Percentiles rank a stretch among this genome's conserved stretches.
These are phyloP conservation scores for Paramuricea clavata DNA, from an alignment of 92 coral and sea anemone species.

Conservation along the genomic window DNA sequence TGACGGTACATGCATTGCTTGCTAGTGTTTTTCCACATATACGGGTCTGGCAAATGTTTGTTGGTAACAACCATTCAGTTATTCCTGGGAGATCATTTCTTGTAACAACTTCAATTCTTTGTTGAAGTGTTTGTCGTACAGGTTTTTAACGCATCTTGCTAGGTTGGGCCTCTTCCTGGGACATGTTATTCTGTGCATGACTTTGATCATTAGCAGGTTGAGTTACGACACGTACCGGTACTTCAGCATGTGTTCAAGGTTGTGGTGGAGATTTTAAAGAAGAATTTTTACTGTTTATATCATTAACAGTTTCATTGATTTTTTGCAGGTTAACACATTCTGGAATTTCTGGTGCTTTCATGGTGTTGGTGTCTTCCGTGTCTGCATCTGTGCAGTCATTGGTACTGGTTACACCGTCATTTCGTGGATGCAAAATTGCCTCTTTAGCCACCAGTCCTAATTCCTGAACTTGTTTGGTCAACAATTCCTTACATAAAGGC, in stretches of 20 bases:
- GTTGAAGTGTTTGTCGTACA: neutral
- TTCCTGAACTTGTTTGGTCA: constrained; percentile 35
- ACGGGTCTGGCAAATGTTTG: too few species aligned
- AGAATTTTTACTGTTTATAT: too few species aligned
- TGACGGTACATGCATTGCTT: neutral
- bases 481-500: constrained; percentile 49
- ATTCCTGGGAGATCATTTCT: too few species aligned
- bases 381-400: neutral
- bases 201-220: too few species aligned
- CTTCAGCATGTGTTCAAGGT: too few species aligned
- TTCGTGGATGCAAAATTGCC: constrained; percentile 39
- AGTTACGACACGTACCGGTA: too few species aligned
- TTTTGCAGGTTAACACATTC: too few species aligned
- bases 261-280: too few species aligned
- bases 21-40: too few species aligned
- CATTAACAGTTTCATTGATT: too few species aligned
- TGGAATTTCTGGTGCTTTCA: neutral
- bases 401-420: neutral
- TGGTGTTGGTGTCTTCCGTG: neutral
- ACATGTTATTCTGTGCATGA: neutral
- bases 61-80: too few species aligned
- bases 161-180: neutral
- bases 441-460: constrained; percentile 50
- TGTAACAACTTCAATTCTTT: too few species aligned
- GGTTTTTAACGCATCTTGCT: neutral